Percentiles rank a stretch among this genome's conserved stretches.
These are phyloP conservation scores for Mechanitis messenoides DNA, from an alignment of 2,888 invertebrate genomes.

Conservation along the genomic window DNA sequence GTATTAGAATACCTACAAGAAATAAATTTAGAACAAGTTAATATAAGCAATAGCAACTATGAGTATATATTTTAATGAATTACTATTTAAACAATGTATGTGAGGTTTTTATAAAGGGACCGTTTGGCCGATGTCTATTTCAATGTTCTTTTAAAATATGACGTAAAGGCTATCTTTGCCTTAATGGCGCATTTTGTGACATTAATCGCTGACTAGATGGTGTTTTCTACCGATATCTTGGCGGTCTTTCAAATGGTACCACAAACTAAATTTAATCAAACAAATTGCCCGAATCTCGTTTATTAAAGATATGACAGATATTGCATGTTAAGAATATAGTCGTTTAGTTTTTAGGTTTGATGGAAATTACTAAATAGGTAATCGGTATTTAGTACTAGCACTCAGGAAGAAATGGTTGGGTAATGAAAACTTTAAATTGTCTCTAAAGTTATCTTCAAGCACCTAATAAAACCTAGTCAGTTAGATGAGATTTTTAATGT, in stretches of 20 bases:
- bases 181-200: constrained; percentile 56
- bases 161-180: constrained; percentile 51
- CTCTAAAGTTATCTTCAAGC: not conserved
- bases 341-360: constrained; percentile 15
- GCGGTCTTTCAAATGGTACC: constrained; percentile 60
- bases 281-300: constrained; percentile 30
- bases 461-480: not conserved
- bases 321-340: constrained; percentile 17
- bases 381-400: constrained; percentile 7
- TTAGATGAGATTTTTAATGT: not conserved
- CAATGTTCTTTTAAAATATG: constrained; percentile 48
- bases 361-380: constrained; percentile 5
- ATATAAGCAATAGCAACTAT: not conserved
- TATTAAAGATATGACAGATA: constrained; percentile 31
- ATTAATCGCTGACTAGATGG: constrained; percentile 55
- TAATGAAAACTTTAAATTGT: not conserved
- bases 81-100: not conserved
- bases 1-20: not conserved
- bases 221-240: constrained; percentile 54
- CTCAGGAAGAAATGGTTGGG: not conserved
- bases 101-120: constrained; percentile 33
- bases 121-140: constrained; percentile 16
- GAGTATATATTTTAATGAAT: not conserved
- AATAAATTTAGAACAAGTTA: not conserved
- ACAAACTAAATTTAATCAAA: constrained; percentile 43